A percentile compares a stretch with the other conserved stretches of the same genome.
These are phyloP conservation scores for Ptychoptera contaminata DNA, from an alignment of 2,888 invertebrate species.

Conservation along the genomic window DNA sequence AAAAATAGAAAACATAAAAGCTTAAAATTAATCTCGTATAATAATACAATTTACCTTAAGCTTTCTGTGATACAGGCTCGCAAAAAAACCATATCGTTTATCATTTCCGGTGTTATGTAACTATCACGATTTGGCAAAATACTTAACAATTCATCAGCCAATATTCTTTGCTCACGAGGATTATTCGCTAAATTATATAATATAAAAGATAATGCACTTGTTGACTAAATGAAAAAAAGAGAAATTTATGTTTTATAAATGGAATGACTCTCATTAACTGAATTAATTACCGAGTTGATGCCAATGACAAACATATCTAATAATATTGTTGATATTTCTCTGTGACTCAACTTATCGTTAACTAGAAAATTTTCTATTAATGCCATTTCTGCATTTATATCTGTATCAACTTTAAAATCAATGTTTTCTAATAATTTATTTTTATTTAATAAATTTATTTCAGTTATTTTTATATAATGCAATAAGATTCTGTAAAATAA, in stretches of 20 bases:
- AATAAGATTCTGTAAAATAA: no score
- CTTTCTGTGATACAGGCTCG: slow-evolving; percentile 50
- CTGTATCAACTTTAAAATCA: no score
- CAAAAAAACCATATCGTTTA: slow-evolving; percentile 34
- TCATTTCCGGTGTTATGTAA: slow-evolving; percentile 16
- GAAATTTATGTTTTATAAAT: neutral
- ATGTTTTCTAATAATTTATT: no score
- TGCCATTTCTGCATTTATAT: slow-evolving; percentile 18
- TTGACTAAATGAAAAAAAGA: slow-evolving; percentile 27
- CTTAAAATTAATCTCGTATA: neutral
- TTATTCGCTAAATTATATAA: slow-evolving; percentile 51
- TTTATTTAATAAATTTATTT: slow-evolving; percentile 10
- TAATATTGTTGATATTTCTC: slow-evolving; percentile 44
- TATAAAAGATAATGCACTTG: slow-evolving; percentile 43
- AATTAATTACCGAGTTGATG: slow-evolving; percentile 39
- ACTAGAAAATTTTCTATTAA: slow-evolving; percentile 40
- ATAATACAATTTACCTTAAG: slow-evolving; percentile 30
- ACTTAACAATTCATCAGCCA: slow-evolving; percentile 42
- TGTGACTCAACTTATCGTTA: slow-evolving; percentile 37
- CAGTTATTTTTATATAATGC: slow-evolving; percentile 26
- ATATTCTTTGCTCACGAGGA: slow-evolving; percentile 42
- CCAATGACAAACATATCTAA: slow-evolving; percentile 52
- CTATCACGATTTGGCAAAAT: slow-evolving; percentile 24
- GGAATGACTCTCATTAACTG: no score
- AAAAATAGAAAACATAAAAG: slow-evolving; percentile 12